Base-by-base conservation (phyloP, 2,888 invertebrate species). In the Hoplodrina blanda region DNA sequence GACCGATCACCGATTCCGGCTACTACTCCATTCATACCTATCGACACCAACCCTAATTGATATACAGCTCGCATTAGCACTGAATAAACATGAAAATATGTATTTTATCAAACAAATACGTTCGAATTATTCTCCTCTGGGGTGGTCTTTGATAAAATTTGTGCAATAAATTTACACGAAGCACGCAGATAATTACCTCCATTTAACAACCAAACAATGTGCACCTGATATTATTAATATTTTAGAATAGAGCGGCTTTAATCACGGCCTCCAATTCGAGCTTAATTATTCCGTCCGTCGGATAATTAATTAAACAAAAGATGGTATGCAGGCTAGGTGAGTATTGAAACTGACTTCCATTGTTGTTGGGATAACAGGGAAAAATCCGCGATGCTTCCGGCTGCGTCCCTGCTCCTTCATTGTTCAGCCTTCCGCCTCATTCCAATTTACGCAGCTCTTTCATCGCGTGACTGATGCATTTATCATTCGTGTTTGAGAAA, bases 301-400 rank as follows among this genome's bases (percentile, higher is more conserved):
- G 91, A 92, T 95, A 95, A 95, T 94, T 94, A 93, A 94, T 94
- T 92, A 91, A 90, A 94, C 94, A 95, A 95, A 94, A 93, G 93
- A 89, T 88, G 87, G 87, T 79, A 85, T 88, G 90, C 89, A 89
- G 88, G 86, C 89, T 90, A 91, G 90, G 89, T 90, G 91, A 90
- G 90, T 89, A 89, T 91, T 91, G 91, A 90, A 86, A 89, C 87
- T 84, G 87, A 86, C 87, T 90, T 79, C 91, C 84, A 93, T 95
- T 95, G 93, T 94, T 93, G 90, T 92, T 89, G 83, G 90, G 86
- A 92, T 91, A 92, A 90, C 92, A 91, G 91, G 89, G 91, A 95
- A 95, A 95, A 95, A 95, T 94, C 89, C 86, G 85, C 89, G 87
- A 85, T 77, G 88, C 91, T 93, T 94, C 94, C 94, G 92, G 90